Conservation (phyloP, 2,113 vertebrate genomes). For the Menidia beryllina region DNA sequence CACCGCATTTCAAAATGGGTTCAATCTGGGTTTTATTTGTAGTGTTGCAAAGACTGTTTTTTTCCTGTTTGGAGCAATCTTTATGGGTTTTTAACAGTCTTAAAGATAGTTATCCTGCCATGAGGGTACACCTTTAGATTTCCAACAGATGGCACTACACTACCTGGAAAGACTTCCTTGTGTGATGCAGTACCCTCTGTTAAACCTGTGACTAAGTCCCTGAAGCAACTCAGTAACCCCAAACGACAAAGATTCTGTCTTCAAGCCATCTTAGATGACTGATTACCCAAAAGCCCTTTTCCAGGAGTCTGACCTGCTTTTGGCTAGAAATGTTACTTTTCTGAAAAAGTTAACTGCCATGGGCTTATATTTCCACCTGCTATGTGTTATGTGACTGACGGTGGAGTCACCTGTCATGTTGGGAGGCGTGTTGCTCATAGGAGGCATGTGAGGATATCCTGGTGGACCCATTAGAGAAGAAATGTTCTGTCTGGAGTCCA, state of each 20-base stretch:
- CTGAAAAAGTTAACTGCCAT: neutral
- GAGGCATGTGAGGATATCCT: slow-evolving; percentile 86
- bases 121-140: neutral
- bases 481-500: slow-evolving; percentile 88
- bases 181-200: neutral
- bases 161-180: neutral
- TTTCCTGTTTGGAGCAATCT: neutral
- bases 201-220: neutral
- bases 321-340: neutral
- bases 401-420: slow-evolving; percentile 82
- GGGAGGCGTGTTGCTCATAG: slow-evolving; percentile 84
- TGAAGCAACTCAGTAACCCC: neutral
- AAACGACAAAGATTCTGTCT: neutral
- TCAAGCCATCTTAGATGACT: neutral
- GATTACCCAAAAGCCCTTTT: neutral
- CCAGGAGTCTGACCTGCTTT: neutral
- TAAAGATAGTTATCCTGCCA: neutral
- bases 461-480: slow-evolving; percentile 88
- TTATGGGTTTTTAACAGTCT: neutral
- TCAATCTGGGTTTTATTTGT: neutral
- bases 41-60: neutral
- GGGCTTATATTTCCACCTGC: neutral
- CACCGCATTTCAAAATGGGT: neutral
- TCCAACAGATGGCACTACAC: neutral
- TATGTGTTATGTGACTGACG: slow-evolving; percentile 16